These are phyloP conservation scores for Globicephala melas DNA, from an alignment of 2,113 vertebrate genomes.

Conservation along the genomic window DNA sequence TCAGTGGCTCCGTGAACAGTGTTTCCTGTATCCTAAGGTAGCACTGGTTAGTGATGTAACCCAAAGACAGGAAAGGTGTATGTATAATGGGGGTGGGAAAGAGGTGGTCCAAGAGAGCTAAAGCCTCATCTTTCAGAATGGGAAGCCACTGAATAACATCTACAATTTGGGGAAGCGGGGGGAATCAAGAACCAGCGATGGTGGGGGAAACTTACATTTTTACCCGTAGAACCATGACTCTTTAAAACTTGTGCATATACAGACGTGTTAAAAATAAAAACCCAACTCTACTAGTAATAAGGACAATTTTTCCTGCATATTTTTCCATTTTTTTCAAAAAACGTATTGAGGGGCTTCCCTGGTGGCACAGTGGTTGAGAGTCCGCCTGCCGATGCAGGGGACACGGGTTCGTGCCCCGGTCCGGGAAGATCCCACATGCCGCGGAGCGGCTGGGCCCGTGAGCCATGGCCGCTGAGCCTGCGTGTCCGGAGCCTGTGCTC, in stretches of 20 bases:
- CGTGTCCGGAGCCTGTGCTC: too few relatives aligned
- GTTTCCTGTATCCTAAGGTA: background rate
- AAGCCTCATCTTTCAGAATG: background rate
- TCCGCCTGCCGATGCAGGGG: too few relatives aligned
- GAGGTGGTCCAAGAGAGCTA: background rate
- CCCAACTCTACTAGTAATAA: background rate
- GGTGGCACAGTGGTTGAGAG: too few relatives aligned
- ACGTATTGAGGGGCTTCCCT: background rate
- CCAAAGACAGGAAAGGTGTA: background rate
- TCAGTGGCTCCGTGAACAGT: background rate
- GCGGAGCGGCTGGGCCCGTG: too few relatives aligned
- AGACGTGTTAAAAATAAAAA: background rate
- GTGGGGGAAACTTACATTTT: background rate
- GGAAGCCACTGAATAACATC: background rate
- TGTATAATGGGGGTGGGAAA: background rate
- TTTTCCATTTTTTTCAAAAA: background rate
- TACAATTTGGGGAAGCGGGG: background rate
- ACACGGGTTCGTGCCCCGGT: too few relatives aligned
- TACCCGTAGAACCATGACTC: background rate
- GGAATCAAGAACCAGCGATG: background rate
- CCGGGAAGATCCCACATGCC: too few relatives aligned
- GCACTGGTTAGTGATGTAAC: background rate
- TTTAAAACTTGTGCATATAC: background rate
- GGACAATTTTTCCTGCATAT: background rate
- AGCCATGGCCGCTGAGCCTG: too few relatives aligned